Conservation (phyloP, 2,113 vertebrate genomes). For the Perca flavescens region DNA sequence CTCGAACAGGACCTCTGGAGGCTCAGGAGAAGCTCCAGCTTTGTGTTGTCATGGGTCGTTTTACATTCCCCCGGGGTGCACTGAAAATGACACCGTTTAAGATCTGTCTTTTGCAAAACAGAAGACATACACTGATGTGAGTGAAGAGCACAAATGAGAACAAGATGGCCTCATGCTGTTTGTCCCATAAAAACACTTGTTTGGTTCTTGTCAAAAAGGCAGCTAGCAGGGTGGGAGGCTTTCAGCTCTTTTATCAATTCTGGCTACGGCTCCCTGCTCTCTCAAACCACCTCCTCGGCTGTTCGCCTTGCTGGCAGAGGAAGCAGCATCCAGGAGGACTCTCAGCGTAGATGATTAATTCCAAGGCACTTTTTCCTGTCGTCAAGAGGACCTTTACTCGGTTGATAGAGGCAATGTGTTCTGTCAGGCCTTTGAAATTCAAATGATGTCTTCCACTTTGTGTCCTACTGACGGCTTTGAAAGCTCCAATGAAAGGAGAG, state of each 20-base stretch:
- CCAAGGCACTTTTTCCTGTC: slow-evolving; percentile 59
- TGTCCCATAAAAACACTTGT: slow-evolving; percentile 43
- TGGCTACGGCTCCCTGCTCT: slow-evolving; percentile 20
- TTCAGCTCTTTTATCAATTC: slow-evolving; percentile 20
- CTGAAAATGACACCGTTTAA: slow-evolving; percentile 51
- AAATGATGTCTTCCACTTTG: slow-evolving; percentile 74
- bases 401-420: slow-evolving; percentile 63
- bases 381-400: slow-evolving; percentile 65
- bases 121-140: slow-evolving; percentile 33
- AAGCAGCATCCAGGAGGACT: slow-evolving; percentile 60
- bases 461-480: slow-evolving; percentile 68
- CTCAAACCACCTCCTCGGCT: slow-evolving; percentile 27
- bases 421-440: slow-evolving; percentile 80
- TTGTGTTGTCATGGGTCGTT: slow-evolving; percentile 64
- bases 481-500: slow-evolving; percentile 66
- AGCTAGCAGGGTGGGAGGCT: slow-evolving; percentile 11
- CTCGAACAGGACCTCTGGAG: slow-evolving; percentile 22
- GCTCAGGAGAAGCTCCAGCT: slow-evolving; percentile 36
- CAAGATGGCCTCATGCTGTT: slow-evolving; percentile 55
- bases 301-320: slow-evolving; percentile 32
- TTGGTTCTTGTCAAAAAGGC: slow-evolving; percentile 31
- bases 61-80: slow-evolving; percentile 49
- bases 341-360: slow-evolving; percentile 68
- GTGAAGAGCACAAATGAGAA: slow-evolving; percentile 42
- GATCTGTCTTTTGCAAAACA: slow-evolving; percentile 42